Base-by-base conservation (phyloP, 1,140 invertebrate genomes). In the Brachionus koreanus region DNA sequence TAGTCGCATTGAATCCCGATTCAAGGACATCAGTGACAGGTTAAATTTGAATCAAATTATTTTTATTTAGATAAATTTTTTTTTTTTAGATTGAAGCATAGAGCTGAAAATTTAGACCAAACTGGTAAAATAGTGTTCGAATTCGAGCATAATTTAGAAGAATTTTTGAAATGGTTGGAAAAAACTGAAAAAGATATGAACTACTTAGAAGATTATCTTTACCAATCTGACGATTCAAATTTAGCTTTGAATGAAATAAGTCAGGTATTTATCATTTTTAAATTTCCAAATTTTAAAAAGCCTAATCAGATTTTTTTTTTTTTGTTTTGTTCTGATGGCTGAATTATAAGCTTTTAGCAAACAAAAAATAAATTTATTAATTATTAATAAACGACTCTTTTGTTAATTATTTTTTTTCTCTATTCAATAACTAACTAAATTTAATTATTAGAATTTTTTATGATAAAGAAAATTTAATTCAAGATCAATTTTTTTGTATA, bases 171-270 rank as follows among this genome's bases (percentile, higher is more conserved):
- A 79, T 79, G 76, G 76, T 29, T 79, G 19, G 61, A 79, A 42
- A 79, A 65, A 65, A 79, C 57, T 2, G 29, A 79, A 61, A 79
- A 79, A 65, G 76, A 79, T 43, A 35, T 79, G 46, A 79, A 79
- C 39, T 79, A 79, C 57, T 29, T 79, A 19, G 76, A 79, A 61
- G 76, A 79, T 42, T 61, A 43, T 65, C 39, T 57, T 10, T 35
- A 25, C 12, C 33, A 61, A 61, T 57, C 61, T n/a, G 49, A 79
- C 23, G 39, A 79, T 37, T 79, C 76, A 4, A 79, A 65, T 35
- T 29, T 16, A 10, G 19, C 49, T 29, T 7, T 79, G 1, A 23
- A 3, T 29, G 76, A 79, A 23, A 42, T 79, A 5, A 42, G 57
- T 35, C 35, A 61, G 39, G 76, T 79, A 74, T 57, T 57, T 19